These are phyloP conservation scores for Eueides isabella DNA, from an alignment of 1,140 invertebrate species.

Conservation along the genomic window DNA sequence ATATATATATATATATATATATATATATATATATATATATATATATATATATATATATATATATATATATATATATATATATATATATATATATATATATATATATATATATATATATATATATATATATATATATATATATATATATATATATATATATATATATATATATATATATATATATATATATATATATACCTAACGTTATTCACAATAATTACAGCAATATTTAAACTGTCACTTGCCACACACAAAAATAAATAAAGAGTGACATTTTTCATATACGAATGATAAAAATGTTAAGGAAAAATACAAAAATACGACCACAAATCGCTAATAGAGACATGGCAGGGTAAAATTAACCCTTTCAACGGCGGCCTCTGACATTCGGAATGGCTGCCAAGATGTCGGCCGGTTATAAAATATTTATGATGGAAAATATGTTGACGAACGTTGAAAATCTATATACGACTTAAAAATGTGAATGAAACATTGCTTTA, in stretches of 20 bases:
- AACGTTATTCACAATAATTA: not conserved
- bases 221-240: not conserved
- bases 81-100: no score
- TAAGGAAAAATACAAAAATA: constrained; percentile 10
- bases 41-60: no score
- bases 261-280: constrained; percentile 8
- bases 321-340: not conserved
- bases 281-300: not conserved
- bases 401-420: constrained; percentile 5
- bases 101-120: no score
- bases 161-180: no score
- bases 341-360: constrained; percentile 17
- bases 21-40: no score
- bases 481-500: not conserved
- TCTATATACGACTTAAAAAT: not conserved
- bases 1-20: no score
- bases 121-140: no score
- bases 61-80: no score
- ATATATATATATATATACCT: no score
- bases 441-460: constrained; percentile 4
- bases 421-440: constrained; percentile 12
- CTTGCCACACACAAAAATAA: not conserved
- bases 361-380: constrained; percentile 16
- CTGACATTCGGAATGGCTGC: constrained; percentile 15
- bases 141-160: no score